Base-by-base conservation (phyloP, 2,888 invertebrate species). In the Lycaena phlaeas region DNA sequence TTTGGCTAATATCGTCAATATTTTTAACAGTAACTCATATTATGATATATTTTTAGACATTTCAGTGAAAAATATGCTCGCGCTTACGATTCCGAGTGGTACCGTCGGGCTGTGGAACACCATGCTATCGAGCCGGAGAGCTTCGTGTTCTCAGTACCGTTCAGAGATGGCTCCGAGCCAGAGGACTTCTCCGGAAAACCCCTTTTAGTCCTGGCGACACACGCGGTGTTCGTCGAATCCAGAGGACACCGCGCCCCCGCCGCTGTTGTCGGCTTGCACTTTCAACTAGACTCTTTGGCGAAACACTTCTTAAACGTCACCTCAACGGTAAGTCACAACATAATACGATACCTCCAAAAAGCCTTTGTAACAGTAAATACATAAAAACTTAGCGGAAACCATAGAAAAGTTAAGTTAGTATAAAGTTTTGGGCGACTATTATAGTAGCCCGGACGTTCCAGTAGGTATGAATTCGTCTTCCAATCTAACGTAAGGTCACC, bases 191-290 rank as follows among this genome's bases (percentile, higher is more conserved):
- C 62, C 34, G 73, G 70, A 0, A 60, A 71, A 11, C 67, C 76
- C 1, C 91, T 93, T 2, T 64, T 94, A 40, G 93, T 96, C 2
- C 92, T 95, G 25, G 96, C 95, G n/a, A 94, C 95, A 0, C 94
- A 95, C 68, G 96, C 96, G 0, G 91, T 96, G 36, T 96, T 95
- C 63, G 90, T 95, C 14, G 93, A 94, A 60, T 90, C 90, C 45
- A 89, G 92, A 50, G 92, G 93, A 0, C 92, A 94, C 59, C 87
- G 92, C 53, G 94, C 95, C 0, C 94, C 95, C 0, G 95, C 93
- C 0, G 96, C 95, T 1, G 96, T 96, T 2, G 95, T 96, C n/a
- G 96, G 96, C 1, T 69, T 96, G 18, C 94, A 95, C 62, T 95
- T 95, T 71, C 92, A 92, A 52, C 90, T 96, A 61, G 90, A 92